A percentile compares a stretch with the other conserved stretches of the same genome.
Conservation (phyloP, 2,113 vertebrate genomes). For the Hippoglossus stenolepis region DNA sequence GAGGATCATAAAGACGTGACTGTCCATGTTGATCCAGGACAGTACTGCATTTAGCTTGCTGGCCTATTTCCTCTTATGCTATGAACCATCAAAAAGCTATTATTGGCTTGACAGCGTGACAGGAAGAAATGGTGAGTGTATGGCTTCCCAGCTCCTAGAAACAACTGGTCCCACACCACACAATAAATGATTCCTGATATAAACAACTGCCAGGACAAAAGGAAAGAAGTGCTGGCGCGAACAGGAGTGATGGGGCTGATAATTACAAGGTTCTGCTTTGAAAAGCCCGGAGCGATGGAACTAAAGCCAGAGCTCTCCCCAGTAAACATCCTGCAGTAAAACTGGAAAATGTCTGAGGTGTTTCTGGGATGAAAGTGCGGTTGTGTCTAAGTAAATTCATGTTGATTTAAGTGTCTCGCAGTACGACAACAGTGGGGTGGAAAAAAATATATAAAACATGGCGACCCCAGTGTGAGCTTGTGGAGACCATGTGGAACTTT, state of each 20-base stretch:
- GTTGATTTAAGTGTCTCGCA: conserved; percentile 7
- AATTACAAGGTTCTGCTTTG: conserved; percentile 64
- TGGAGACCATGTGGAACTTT: conserved; percentile 57
- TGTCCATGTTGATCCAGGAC: conserved; percentile 4
- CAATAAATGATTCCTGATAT: conserved; percentile 28
- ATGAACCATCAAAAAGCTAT: conserved; percentile 45
- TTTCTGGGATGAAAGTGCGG: conserved; percentile 33
- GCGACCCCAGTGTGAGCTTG: conserved; percentile 42
- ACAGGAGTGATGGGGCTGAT: conserved; percentile 46
- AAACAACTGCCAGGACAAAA: conserved; percentile 36
- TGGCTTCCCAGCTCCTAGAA: conserved; percentile 5
- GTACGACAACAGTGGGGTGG: conserved; percentile 23
- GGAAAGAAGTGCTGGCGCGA: conserved; percentile 34
- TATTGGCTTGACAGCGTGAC: conserved; percentile 42
- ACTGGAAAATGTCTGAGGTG: conserved; percentile 60
- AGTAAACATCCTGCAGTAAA: conserved; percentile 78
- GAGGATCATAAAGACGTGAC: conserved; percentile 9
- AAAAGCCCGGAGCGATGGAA: conserved; percentile 53
- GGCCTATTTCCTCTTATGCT: conserved; percentile 41
- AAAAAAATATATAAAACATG: conserved; percentile 1
- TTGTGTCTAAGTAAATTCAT: conserved; percentile 15
- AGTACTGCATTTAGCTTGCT: conserved; percentile 29
- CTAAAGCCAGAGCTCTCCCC: conserved; percentile 36
- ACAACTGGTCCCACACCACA: conserved; percentile 7
- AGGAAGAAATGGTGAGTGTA: neutral